Evolutionary conservation across 1,140 invertebrate genomes (phyloP).

Genomic region (Panagrolaimus sp.): DNA sequence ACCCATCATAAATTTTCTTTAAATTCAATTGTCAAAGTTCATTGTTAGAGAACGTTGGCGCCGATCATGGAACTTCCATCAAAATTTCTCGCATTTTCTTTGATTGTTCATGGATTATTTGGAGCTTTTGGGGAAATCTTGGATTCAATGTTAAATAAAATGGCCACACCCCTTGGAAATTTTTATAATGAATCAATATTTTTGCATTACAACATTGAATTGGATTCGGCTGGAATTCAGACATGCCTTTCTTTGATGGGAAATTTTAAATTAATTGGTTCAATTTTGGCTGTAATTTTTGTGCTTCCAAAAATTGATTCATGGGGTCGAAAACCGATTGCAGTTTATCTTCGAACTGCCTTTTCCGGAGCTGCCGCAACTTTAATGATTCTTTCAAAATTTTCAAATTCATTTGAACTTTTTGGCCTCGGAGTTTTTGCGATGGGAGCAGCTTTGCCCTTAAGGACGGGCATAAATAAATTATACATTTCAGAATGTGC

Average conservation of each 20-base stretch:
- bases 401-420: background rate
- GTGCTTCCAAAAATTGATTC: background rate
- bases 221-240: background rate
- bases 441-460: background rate
- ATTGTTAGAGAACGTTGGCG: too few relatives aligned
- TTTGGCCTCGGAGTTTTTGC: background rate
- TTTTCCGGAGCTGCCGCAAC: background rate
- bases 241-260: background rate
- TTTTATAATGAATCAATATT: constrained; percentile 12
- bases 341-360: background rate
- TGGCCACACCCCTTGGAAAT: background rate
- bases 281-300: background rate
- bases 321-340: constrained; percentile 6
- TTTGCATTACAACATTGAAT: background rate
- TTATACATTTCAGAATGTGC: constrained; percentile 12
- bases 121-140: background rate
- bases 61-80: constrained; percentile 4
- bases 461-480: constrained; percentile 1
- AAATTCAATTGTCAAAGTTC: too few relatives aligned
- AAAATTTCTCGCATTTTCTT: background rate
- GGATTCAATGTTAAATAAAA: background rate
- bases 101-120: constrained; percentile 1
- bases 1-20: too few relatives aligned
- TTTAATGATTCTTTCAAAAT: background rate
- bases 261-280: background rate